These are phyloP conservation scores for Limanda limanda DNA, from an alignment of 2,113 vertebrate species.

Conservation along the genomic window DNA sequence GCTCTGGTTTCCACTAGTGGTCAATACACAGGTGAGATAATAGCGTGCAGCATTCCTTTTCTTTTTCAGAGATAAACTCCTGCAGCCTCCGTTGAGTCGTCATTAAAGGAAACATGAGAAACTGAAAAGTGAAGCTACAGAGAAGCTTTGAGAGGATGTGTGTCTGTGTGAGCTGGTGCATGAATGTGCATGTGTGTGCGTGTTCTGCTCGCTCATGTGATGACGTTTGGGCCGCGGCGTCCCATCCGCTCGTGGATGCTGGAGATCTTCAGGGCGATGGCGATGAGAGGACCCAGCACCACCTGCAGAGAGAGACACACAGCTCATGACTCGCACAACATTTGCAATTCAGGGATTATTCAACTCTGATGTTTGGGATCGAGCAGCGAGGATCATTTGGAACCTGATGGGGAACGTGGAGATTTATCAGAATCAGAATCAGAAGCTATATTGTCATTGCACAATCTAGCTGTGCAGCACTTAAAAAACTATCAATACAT, in stretches of 20 bases:
- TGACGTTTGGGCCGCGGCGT: conserved; percentile 92
- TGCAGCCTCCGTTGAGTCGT: conserved; percentile 4
- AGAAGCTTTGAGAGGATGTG: neutral
- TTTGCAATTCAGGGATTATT: no score
- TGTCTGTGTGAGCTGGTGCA: neutral
- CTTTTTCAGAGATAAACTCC: conserved; percentile 14
- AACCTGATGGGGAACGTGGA: neutral
- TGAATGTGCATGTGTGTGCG: neutral
- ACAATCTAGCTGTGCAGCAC: no score
- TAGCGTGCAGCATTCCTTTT: neutral
- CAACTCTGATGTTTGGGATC: neutral
- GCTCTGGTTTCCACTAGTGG: conserved; percentile 11
- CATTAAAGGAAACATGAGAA: conserved; percentile 1
- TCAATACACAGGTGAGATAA: conserved; percentile 34
- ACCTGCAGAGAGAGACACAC: conserved; percentile 79
- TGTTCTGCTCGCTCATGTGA: conserved; percentile 87
- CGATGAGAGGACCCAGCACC: conserved; percentile 96
- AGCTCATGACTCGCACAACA: neutral
- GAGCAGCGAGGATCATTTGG: neutral
- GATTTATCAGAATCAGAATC: no score
- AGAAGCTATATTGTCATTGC: no score
- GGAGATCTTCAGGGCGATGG: conserved; percentile 97
- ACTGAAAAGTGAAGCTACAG: conserved; percentile 25
- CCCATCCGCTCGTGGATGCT: conserved; percentile 96
- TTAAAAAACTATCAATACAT: no score